These are phyloP conservation scores for Cryptosula pallasiana DNA, from an alignment of 2,888 invertebrate genomes.

Conservation along the genomic window DNA sequence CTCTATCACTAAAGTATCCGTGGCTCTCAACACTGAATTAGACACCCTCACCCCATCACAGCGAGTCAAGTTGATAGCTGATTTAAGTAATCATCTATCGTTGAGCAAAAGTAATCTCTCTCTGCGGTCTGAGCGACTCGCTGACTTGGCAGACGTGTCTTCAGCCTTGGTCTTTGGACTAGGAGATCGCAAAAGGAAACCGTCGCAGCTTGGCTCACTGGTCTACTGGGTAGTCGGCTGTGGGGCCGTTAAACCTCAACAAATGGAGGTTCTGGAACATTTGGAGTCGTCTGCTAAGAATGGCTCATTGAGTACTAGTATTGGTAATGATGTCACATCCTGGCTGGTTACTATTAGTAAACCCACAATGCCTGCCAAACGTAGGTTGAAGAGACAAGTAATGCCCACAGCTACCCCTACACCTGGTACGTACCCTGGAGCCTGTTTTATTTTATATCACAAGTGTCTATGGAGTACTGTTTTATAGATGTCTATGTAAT, in stretches of 20 bases:
- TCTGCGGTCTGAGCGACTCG: not conserved
- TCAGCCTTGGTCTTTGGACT: not conserved
- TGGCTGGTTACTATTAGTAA: constrained; percentile 5
- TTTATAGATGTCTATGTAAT: too few relatives aligned
- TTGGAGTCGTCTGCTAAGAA: not conserved
- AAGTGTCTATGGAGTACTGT: too few relatives aligned
- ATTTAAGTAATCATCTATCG: not conserved
- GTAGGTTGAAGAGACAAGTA: constrained; percentile 16
- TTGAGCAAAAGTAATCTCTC: not conserved
- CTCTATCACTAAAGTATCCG: not conserved
- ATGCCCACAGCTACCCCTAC: not conserved
- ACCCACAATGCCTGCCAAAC: not conserved
- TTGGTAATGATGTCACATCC: not conserved
- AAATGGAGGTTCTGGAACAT: constrained; percentile 7
- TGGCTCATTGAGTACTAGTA: not conserved
- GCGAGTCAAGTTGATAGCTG: not conserved
- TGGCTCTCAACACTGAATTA: not conserved
- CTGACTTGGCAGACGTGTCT: not conserved
- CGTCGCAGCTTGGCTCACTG: not conserved
- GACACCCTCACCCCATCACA: not conserved
- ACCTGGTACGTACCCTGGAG: not conserved
- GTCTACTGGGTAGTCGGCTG: constrained; percentile 18
- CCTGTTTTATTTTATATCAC: not conserved
- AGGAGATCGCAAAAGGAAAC: not conserved
- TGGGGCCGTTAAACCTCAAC: constrained; percentile 3